These are phyloP conservation scores for Drymodes brunneopygia DNA, from an alignment of 2,113 vertebrate species.

Conservation along the genomic window DNA sequence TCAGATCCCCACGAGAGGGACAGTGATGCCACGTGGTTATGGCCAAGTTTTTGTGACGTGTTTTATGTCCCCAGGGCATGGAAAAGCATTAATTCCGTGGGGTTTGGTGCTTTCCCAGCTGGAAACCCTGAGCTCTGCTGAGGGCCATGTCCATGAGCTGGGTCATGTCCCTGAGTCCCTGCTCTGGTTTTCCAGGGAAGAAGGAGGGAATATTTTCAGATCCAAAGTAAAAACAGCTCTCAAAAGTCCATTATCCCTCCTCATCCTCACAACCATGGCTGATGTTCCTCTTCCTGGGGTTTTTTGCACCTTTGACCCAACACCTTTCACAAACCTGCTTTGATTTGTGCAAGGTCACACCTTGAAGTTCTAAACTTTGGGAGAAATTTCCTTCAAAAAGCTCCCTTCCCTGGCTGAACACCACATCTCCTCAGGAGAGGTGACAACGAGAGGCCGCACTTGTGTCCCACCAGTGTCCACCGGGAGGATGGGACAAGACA, in stretches of 20 bases:
- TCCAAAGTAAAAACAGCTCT: not conserved
- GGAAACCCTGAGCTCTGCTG: not conserved
- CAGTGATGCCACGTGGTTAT: accelerated
- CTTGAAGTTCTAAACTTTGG: accelerated
- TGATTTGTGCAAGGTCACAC: not conserved
- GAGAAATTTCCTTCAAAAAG: not conserved
- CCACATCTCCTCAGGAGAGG: not conserved
- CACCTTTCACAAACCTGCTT: not conserved
- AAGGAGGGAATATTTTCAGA: not conserved
- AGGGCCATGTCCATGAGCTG: not conserved
- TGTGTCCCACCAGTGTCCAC: not conserved
- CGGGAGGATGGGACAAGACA: accelerated
- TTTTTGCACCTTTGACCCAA: not conserved
- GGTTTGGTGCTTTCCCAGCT: not conserved
- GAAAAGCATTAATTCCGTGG: not conserved
- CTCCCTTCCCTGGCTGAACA: not conserved
- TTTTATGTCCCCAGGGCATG: accelerated
- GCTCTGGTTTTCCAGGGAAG: not conserved
- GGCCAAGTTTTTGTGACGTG: not conserved
- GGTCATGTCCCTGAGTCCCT: not conserved
- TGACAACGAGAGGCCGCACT: not conserved
- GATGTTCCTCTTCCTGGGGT: not conserved
- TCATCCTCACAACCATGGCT: not conserved
- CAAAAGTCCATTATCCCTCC: not conserved
- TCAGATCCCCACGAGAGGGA: accelerated